phyloP scores from a whole-genome alignment of 2,888 invertebrate genomes.

The Limnephilus marmoratus region DNA sequence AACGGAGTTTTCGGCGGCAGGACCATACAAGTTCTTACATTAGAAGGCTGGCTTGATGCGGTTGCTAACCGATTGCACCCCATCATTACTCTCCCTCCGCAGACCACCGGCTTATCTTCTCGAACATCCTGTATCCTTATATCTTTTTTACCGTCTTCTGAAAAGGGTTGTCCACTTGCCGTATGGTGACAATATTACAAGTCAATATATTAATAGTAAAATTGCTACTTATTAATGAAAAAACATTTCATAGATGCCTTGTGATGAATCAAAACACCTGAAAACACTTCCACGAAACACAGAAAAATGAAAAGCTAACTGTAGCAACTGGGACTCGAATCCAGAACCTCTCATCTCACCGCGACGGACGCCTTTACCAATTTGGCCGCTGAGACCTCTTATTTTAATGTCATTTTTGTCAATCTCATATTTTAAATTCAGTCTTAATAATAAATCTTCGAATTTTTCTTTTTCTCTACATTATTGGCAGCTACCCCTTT shows the following conservation, averaged over 20 bases:
- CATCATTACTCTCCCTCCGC: background rate
- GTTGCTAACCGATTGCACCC: background rate
- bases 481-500: too few species aligned
- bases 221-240: background rate
- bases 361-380: too few species aligned
- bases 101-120: background rate
- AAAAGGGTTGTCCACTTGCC: background rate
- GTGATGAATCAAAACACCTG: background rate
- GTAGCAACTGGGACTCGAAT: too few species aligned
- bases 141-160: background rate
- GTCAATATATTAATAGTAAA: background rate
- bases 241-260: background rate
- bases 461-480: too few species aligned
- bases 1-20: background rate
- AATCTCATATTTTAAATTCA: too few species aligned
- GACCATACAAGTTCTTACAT: background rate
- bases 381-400: too few species aligned
- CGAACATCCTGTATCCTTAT: constrained; percentile 10
- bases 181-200: background rate
- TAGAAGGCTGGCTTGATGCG: background rate
- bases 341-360: too few species aligned
- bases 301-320: too few species aligned
- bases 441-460: too few species aligned
- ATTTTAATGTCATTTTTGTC: too few species aligned
- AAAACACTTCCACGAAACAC: background rate